Percentiles rank a stretch among this genome's conserved stretches.
Conservation (phyloP, 1,140 invertebrate genomes). For the Papilio polytes region DNA sequence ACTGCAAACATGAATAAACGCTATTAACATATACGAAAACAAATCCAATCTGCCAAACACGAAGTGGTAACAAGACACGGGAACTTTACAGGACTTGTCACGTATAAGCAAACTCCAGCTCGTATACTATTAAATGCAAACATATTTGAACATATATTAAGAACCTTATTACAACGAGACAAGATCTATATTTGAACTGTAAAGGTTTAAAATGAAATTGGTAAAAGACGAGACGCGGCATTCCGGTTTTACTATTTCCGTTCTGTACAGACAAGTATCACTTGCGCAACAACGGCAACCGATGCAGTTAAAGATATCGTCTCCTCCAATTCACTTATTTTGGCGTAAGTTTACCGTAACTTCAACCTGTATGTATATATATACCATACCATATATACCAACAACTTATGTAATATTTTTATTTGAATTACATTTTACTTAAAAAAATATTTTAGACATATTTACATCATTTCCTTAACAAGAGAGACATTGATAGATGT, state of each 20-base stretch:
- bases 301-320: conserved; percentile 48
- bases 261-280: conserved; percentile 56
- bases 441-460: background rate
- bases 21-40: conserved; percentile 70
- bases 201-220: conserved; percentile 27
- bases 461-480: background rate
- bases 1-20: conserved; percentile 15
- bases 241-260: conserved; percentile 56
- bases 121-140: conserved; percentile 42
- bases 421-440: background rate
- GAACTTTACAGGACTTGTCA: conserved; percentile 68
- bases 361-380: too few species aligned
- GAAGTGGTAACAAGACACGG: conserved; percentile 64
- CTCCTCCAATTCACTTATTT: conserved; percentile 18
- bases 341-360: background rate
- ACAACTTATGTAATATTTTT: too few species aligned
- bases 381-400: too few species aligned
- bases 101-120: conserved; percentile 50
- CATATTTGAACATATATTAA: background rate
- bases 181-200: conserved; percentile 7
- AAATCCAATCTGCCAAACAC: conserved; percentile 75
- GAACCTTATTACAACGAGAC: conserved; percentile 2
- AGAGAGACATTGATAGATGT: too few species aligned
- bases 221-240: conserved; percentile 39
- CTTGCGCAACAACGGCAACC: conserved; percentile 52